These are phyloP conservation scores for Artibeus jamaicensis DNA, from an alignment of 2,797 vertebrate genomes.

Conservation along the genomic window DNA sequence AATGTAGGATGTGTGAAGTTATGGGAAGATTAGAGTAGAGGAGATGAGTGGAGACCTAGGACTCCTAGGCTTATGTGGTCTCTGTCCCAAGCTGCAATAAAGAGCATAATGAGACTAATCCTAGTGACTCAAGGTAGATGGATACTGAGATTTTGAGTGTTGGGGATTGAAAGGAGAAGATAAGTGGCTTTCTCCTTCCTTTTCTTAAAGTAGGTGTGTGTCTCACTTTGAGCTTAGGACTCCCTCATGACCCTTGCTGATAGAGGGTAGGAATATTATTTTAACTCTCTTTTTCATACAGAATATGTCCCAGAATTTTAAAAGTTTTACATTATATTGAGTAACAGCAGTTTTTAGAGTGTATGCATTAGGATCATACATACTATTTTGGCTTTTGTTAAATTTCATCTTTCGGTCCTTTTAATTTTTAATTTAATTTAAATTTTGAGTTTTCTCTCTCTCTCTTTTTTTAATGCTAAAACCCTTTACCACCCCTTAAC, in stretches of 20 bases:
- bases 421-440: neutral
- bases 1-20: neutral
- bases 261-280: neutral
- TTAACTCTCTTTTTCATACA: neutral
- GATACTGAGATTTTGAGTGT: neutral
- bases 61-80: neutral
- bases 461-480: too few relatives aligned
- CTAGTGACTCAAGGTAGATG: neutral
- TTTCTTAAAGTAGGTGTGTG: neutral
- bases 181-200: neutral
- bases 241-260: neutral
- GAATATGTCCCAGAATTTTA: neutral
- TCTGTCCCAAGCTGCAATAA: neutral
- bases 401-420: constrained; percentile 30
- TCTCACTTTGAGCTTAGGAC: neutral
- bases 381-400: neutral
- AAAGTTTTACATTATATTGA: neutral
- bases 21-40: neutral
- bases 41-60: neutral
- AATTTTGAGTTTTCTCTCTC: too few relatives aligned
- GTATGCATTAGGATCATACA: neutral
- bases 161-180: neutral
- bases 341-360: neutral
- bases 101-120: neutral
- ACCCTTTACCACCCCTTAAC: neutral